Base-by-base conservation (phyloP, 2,888 invertebrate species). In the Trichogramma evanescens region DNA sequence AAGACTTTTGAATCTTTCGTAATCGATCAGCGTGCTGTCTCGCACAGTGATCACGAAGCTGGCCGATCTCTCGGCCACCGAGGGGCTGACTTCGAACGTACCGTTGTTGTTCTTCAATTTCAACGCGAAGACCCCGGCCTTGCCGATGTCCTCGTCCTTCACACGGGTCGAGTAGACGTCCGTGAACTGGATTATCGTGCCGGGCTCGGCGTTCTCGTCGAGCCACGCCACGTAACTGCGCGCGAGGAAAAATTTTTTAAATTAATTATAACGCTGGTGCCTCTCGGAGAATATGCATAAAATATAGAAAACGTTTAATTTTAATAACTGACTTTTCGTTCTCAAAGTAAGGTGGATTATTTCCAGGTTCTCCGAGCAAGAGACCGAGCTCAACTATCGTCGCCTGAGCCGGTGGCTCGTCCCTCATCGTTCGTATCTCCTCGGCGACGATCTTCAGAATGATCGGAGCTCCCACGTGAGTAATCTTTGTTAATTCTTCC, bases 51-150 rank as follows among this genome's bases (percentile, higher is more conserved):
- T 86, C 56, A 89, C 83, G 73, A 95, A 95, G 68, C 86, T 87
- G 3, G 88, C 85, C 64, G 85, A 84, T 62, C 89, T 85, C 74
- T 92, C 90, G 0, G 89, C 89, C 2, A 91, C 89, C 43, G 86
- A 86, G 0, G 95, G 95, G 5, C 85, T 83, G 59, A 96, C 87
- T 76, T 93, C 93, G 73, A 96, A 96, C 4, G 92, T 92, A 44
- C 89, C 91, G 74, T 92, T 92, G 74, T 91, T 91, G 62, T 88
- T 89, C 9, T 86, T 82, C 66, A 94, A 78, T 45, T 86, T 84
- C 42, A 94, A 79, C 0, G 91, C 87, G 73, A 93, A 91, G 6
- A 92, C 88, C 5, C 91, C 91, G 69, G 89, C 88, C 73, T 89
- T 89, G n/a, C 90, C 90, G 63, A 87, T 83, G 70, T 89, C 89